phyloP scores from a whole-genome alignment of 2,888 invertebrate species.

The Sinodicranocentrus sp. region DNA sequence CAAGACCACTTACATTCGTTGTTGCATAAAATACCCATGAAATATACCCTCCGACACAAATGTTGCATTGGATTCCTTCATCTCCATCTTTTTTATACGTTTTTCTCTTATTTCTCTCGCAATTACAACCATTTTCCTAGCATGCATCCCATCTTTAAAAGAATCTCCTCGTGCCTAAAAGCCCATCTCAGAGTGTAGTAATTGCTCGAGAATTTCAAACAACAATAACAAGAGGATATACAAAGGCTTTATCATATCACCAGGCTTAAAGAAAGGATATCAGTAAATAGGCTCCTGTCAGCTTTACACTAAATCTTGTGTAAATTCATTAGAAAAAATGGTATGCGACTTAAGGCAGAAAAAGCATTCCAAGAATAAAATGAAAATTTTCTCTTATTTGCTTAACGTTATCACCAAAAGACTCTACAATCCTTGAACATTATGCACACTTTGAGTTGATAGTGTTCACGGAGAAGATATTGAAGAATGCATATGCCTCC shows the following conservation, averaged over 20 bases:
- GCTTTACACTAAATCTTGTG: conserved; percentile 45
- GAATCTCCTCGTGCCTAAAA: background rate
- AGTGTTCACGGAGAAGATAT: too few relatives aligned
- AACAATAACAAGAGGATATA: background rate
- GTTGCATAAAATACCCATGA: background rate
- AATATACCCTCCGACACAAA: background rate
- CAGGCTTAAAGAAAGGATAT: background rate
- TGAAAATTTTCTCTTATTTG: background rate
- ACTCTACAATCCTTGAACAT: background rate
- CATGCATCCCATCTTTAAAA: background rate
- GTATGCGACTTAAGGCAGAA: background rate
- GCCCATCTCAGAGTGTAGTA: background rate
- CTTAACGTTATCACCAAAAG: background rate
- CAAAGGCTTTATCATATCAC: background rate
- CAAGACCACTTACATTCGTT: background rate
- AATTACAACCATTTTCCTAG: too few relatives aligned
- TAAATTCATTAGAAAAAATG: conserved; percentile 46
- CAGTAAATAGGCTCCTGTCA: conserved; percentile 38
- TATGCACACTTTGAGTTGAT: too few relatives aligned
- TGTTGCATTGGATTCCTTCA: background rate
- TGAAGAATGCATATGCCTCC: too few relatives aligned
- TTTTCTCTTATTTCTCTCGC: too few relatives aligned
- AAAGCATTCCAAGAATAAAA: background rate
- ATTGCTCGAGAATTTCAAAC: conserved; percentile 5
- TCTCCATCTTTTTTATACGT: background rate